Evolutionary conservation across 1,140 invertebrate genomes (phyloP).

Genomic region (Eumeta japonica): DNA sequence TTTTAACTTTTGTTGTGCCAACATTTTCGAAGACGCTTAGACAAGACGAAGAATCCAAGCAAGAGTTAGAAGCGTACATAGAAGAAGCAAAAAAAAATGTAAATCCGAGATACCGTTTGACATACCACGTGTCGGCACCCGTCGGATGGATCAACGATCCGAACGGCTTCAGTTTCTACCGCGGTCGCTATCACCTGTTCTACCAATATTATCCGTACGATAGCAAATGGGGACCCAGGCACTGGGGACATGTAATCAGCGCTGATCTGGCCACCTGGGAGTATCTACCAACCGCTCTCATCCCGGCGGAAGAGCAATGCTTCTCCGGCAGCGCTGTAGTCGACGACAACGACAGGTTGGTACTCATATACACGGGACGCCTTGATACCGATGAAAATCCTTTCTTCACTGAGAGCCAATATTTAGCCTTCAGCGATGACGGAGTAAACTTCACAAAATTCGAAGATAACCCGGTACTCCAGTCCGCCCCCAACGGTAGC

Average conservation of each 20-base stretch:
- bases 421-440: constrained; percentile 39
- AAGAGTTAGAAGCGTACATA: constrained; percentile 33
- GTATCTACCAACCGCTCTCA: constrained; percentile 37
- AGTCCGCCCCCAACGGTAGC: constrained; percentile 24
- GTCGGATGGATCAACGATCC: constrained; percentile 55
- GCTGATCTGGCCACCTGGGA: constrained; percentile 43
- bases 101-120: constrained; percentile 26
- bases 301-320: constrained; percentile 43
- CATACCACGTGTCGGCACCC: constrained; percentile 36
- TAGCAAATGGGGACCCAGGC: constrained; percentile 39
- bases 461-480: constrained; percentile 37
- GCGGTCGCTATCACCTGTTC: constrained; percentile 45
- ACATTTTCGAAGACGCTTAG: no score
- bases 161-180: constrained; percentile 44
- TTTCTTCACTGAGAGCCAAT: constrained; percentile 38
- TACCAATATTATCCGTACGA: constrained; percentile 48
- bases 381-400: constrained; percentile 19
- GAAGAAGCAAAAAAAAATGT: constrained; percentile 25
- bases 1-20: no score
- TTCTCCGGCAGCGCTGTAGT: constrained; percentile 46
- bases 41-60: constrained; percentile 14
- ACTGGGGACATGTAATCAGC: constrained; percentile 45
- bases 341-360: constrained; percentile 29
- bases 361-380: constrained; percentile 44
- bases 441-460: constrained; percentile 42